Conservation (phyloP, 2,888 invertebrate genomes). For the Sphaeridia pumilis region DNA sequence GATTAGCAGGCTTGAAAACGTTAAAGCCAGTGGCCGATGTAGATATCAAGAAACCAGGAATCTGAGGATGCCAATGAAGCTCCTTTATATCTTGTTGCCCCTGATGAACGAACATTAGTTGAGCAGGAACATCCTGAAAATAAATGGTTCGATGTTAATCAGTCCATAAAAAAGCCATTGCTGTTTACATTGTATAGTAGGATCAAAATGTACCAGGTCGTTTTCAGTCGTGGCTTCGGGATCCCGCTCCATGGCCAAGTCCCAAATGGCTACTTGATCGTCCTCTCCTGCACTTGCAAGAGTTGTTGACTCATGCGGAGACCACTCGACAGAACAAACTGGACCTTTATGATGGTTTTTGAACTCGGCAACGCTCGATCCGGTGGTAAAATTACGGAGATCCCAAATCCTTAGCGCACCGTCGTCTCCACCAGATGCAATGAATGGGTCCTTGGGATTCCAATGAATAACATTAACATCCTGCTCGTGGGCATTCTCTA, state of each 20-base stretch:
- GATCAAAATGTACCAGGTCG: constrained; percentile 40
- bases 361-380: constrained; percentile 74
- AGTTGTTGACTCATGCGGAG: constrained; percentile 81
- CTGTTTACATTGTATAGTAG: too few species aligned
- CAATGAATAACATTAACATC: constrained; percentile 98
- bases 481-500: constrained; percentile 69
- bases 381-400: constrained; percentile 54
- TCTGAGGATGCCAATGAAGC: constrained; percentile 94
- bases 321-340: constrained; percentile 95
- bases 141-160: too few species aligned
- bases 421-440: constrained; percentile 93
- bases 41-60: constrained; percentile 82
- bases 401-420: constrained; percentile 93
- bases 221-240: constrained; percentile 43
- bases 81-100: constrained; percentile 97
- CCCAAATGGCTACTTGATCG: constrained; percentile 94
- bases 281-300: constrained; percentile 88
- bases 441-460: constrained; percentile 83
- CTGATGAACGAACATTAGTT: constrained; percentile 93
- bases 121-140: constrained; percentile 72
- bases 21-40: constrained; percentile 94
- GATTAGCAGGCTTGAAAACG: constrained; percentile 93
- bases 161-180: too few species aligned
- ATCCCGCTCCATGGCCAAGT: constrained; percentile 51
- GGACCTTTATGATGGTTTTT: constrained; percentile 86